Evolutionary conservation across 2,888 invertebrate species (phyloP).

Genomic region (Frankliniella intonsa): DNA sequence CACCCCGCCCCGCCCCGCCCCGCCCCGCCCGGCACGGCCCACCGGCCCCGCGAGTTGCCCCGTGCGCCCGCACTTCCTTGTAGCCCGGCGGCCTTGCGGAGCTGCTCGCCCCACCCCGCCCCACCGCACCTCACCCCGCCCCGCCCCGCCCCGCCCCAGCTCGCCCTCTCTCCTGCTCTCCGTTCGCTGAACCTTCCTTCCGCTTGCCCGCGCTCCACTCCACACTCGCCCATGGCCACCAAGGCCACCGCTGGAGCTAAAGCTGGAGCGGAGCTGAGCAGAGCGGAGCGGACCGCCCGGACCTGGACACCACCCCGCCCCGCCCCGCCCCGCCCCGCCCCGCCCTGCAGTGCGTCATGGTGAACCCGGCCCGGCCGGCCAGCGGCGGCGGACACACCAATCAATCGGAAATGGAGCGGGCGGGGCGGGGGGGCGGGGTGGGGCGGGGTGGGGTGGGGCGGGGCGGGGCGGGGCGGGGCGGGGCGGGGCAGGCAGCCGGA

Average conservation of each 20-base stretch:
- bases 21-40: neutral
- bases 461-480: neutral
- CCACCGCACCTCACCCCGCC: neutral
- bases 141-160: neutral
- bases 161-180: neutral
- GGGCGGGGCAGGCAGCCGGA: too few species aligned
- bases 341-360: neutral
- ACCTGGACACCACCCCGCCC: neutral
- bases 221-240: neutral
- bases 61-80: neutral
- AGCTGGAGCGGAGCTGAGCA: neutral
- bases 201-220: neutral
- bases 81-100: slow-evolving; percentile 21
- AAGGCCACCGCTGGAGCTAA: neutral
- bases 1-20: neutral
- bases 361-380: neutral
- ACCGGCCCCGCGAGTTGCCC: too few species aligned
- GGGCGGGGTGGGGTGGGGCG: neutral
- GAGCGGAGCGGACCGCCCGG: slow-evolving; percentile 4
- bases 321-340: neutral
- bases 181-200: slow-evolving; percentile 26
- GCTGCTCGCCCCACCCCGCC: slow-evolving; percentile 9
- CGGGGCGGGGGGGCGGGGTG: neutral
- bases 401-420: neutral
- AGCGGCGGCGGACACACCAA: neutral